Base-by-base conservation (phyloP, 1,140 invertebrate species). In the Lepidotrigona ventralis region DNA sequence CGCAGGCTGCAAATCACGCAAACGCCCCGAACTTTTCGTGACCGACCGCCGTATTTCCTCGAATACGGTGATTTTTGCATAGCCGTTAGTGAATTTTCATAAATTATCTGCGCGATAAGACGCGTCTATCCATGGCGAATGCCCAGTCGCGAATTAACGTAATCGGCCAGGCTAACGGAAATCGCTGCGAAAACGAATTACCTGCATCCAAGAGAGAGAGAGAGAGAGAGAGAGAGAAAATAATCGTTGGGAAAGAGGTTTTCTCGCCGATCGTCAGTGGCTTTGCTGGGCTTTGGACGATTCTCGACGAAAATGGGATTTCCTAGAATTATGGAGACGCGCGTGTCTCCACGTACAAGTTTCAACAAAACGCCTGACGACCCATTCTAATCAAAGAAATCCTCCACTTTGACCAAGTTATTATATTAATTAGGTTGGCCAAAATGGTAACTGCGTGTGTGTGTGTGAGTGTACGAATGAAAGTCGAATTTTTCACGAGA, bases 1-100 rank as follows among this genome's bases (percentile, higher is more conserved):
- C 21, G 73, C n/a, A 75, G 66, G 60, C 63, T 29, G 63, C 79
- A 83, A 89, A 89, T 76, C 70, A 53, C 53, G 73, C 72, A 51
- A 60, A 74, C 83, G 69, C 63, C n/a, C 58, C 39, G 6, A 60
- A 26, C n/a, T 78, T 80, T 81, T 66, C 68, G 54, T 86, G 68
- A 87, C 74, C 39, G 58, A n/a, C 15, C 77, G 56, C n/a, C 56
- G 29, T 83, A 81, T 75, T 79, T 51, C 23, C 85, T 84, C 58
- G 58, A 83, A 71, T 46, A 78, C 39, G 39, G 56, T 29, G 29
- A 71, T 71, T 77, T 78, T 78, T 58, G 29, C 66, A 56, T 56
- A 56, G n/a, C 46, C 54, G 39, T 46, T 70, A 54, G 54, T 33
- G 75, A 78, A 78, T 78, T 71, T 78, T 81, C 80, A 68, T 81